Conservation (phyloP, 2,113 vertebrate species). For the Tapirus terrestris region DNA sequence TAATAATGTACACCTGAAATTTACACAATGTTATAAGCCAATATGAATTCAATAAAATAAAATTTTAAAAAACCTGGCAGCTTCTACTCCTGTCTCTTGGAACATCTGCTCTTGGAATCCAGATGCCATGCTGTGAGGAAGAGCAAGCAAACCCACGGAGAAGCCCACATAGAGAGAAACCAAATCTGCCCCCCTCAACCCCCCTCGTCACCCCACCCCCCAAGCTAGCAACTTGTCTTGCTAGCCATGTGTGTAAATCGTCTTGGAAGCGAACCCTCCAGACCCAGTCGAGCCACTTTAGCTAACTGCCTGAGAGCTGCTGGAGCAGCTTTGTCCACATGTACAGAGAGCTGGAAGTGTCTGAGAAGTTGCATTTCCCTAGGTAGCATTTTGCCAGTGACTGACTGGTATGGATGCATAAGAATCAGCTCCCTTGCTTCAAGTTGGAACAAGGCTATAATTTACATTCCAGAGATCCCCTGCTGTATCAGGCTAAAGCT, state of each 20-base stretch:
- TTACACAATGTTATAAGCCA: too few relatives aligned
- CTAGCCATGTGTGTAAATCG: background rate
- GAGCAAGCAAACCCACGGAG: background rate
- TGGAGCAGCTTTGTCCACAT: background rate
- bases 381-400: background rate
- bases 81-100: background rate
- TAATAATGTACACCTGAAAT: too few relatives aligned
- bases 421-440: background rate
- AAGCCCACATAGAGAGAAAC: background rate
- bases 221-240: background rate
- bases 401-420: background rate
- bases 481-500: background rate
- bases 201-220: too few relatives aligned
- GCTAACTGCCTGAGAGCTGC: background rate
- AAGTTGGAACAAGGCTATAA: background rate
- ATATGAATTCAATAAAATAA: too few relatives aligned
- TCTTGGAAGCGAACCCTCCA: background rate
- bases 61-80: too few relatives aligned
- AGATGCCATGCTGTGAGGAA: background rate
- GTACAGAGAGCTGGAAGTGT: background rate
- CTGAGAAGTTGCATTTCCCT: background rate
- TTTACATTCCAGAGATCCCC: background rate
- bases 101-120: background rate
- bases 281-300: background rate
- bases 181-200: background rate